Conservation (phyloP, 2,888 invertebrate genomes). For the Sipha maydis region DNA sequence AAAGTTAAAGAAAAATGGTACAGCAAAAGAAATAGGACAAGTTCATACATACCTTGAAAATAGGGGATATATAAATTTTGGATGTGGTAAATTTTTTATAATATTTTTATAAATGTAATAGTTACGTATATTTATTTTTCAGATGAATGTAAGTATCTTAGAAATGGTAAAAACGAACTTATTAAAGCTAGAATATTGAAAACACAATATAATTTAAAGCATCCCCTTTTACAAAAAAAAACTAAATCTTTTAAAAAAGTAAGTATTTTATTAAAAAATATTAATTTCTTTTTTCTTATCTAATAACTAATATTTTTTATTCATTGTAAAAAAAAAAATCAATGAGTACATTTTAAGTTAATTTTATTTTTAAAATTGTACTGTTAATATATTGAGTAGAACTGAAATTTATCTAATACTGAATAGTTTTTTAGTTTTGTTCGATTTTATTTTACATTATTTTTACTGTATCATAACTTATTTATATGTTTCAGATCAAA, state of each 20-base stretch:
- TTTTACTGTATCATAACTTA: not conserved
- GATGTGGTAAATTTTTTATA: slow-evolving; percentile 69
- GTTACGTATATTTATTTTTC: not conserved
- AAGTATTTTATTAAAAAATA: not conserved
- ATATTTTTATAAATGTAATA: not conserved
- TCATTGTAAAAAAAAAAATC: too few species aligned
- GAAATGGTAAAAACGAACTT: slow-evolving; percentile 41
- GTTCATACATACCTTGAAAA: slow-evolving; percentile 74
- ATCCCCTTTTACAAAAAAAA: slow-evolving; percentile 25
- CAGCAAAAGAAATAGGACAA: slow-evolving; percentile 73
- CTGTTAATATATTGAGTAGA: too few species aligned
- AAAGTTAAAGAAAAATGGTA: slow-evolving; percentile 71
- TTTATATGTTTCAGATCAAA: slow-evolving; percentile 40
- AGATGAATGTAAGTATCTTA: slow-evolving; percentile 55
- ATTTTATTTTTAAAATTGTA: too few species aligned
- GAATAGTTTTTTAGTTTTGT: not conserved
- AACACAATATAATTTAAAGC: slow-evolving; percentile 59
- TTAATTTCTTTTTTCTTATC: not conserved
- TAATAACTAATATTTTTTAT: too few species aligned
- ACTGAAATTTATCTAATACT: too few species aligned
- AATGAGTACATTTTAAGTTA: too few species aligned
- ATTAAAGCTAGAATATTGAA: slow-evolving; percentile 52
- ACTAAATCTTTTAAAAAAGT: slow-evolving; percentile 55
- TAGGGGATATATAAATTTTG: slow-evolving; percentile 75
- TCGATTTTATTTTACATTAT: not conserved